Evolutionary conservation across 1,140 invertebrate genomes (phyloP).

Genomic region (Megathymus violae): DNA sequence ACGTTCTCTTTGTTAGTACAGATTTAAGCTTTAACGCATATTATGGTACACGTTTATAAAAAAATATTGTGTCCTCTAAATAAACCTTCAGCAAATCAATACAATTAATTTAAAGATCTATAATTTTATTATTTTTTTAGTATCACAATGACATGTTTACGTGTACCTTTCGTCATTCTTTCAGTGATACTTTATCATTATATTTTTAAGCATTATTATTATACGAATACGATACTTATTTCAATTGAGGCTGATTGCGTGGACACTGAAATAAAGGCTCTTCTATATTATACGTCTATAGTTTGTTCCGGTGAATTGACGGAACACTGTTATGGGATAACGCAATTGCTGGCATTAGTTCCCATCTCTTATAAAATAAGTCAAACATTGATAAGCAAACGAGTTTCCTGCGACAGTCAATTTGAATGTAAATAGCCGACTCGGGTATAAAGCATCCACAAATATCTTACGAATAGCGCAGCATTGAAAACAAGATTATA

Average conservation of each 20-base stretch:
- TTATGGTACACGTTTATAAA: too few relatives aligned
- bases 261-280: neutral
- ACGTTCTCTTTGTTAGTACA: too few relatives aligned
- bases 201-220: neutral
- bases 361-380: neutral
- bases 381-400: constrained; percentile 28
- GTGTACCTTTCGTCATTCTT: too few relatives aligned
- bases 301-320: neutral
- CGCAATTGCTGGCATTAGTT: neutral
- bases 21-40: too few relatives aligned
- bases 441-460: constrained; percentile 5
- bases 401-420: constrained; percentile 37
- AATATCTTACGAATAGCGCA: constrained; percentile 27
- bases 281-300: neutral
- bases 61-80: too few relatives aligned
- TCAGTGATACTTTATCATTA: too few relatives aligned
- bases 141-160: too few relatives aligned
- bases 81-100: too few relatives aligned
- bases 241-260: neutral
- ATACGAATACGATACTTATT: neutral
- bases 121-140: too few relatives aligned
- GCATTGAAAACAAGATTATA: too few relatives aligned
- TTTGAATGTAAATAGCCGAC: constrained; percentile 28
- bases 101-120: too few relatives aligned
- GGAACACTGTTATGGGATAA: neutral